Percentiles rank a stretch among this genome's conserved stretches.
Conservation (phyloP, 1,140 invertebrate genomes). For the Branchinecta lynchi region DNA sequence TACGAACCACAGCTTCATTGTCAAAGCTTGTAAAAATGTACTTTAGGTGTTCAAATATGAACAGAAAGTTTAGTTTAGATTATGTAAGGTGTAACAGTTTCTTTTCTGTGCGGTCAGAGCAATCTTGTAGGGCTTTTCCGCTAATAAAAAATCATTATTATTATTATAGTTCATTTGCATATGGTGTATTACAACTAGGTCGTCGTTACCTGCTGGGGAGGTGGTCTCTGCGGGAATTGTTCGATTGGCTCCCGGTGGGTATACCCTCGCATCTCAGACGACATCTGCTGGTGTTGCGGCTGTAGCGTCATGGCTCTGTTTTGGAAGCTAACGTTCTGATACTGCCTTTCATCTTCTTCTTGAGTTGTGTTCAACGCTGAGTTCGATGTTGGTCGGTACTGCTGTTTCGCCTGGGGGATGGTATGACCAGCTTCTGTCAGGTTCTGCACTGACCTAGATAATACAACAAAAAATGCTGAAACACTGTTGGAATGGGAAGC, state of each 20-base stretch:
- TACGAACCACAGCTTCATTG: too few species aligned
- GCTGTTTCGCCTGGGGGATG: not conserved
- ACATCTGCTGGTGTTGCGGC: slow-evolving; percentile 25
- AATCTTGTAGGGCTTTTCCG: too few species aligned
- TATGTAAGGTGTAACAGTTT: too few species aligned
- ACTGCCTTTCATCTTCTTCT: slow-evolving; percentile 26
- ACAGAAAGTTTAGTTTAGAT: too few species aligned
- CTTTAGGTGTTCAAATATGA: too few species aligned
- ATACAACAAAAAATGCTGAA: too few species aligned
- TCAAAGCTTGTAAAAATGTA: too few species aligned
- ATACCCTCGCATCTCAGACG: slow-evolving; percentile 12
- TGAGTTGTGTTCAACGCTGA: not conserved
- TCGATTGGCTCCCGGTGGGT: slow-evolving; percentile 22
- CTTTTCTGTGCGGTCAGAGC: too few species aligned
- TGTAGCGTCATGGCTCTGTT: slow-evolving; percentile 24
- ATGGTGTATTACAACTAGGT: too few species aligned
- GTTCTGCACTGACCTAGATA: slow-evolving; percentile 19
- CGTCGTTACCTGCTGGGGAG: not conserved
- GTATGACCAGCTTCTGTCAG: slow-evolving; percentile 14
- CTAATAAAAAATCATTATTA: too few species aligned
- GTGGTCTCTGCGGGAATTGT: not conserved
- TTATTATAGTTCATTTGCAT: too few species aligned
- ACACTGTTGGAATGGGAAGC: too few species aligned
- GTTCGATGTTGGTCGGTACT: not conserved
- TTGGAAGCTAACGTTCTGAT: slow-evolving; percentile 27